These are phyloP conservation scores for Erebia palarica DNA, from an alignment of 2,888 invertebrate species.

Conservation along the genomic window DNA sequence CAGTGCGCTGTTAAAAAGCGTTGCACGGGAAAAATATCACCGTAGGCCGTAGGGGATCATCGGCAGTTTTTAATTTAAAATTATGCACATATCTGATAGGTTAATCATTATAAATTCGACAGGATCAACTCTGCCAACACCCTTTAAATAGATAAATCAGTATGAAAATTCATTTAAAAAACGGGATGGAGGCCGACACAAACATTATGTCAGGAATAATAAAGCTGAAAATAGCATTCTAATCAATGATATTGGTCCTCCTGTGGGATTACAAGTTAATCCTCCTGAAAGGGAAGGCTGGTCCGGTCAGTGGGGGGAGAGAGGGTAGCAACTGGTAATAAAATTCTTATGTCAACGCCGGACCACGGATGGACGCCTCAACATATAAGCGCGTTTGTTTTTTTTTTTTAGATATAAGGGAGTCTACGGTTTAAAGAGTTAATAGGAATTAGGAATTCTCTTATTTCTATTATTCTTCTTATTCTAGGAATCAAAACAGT, in stretches of 20 bases:
- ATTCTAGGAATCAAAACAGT: too few relatives aligned
- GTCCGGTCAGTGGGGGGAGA: constrained; percentile 47
- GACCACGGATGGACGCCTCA: constrained; percentile 51
- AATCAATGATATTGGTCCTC: constrained; percentile 78
- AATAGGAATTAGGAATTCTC: too few relatives aligned
- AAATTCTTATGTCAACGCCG: constrained; percentile 74
- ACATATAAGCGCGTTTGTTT: constrained; percentile 61
- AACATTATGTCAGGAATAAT: constrained; percentile 63
- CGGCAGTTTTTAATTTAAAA: constrained; percentile 6
- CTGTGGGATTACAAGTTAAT: constrained; percentile 79
- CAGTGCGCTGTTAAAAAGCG: too few relatives aligned
- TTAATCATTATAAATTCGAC: constrained; percentile 33
- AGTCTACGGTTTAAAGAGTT: not conserved
- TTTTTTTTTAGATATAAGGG: constrained; percentile 47
- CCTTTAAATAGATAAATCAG: constrained; percentile 34
- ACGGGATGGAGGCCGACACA: constrained; percentile 50
- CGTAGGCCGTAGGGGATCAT: not conserved
- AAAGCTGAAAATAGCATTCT: constrained; percentile 75
- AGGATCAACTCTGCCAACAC: constrained; percentile 28
- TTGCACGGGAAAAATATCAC: not conserved
- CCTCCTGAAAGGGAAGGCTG: constrained; percentile 70
- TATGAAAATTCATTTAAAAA: constrained; percentile 64
- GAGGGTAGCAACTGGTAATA: constrained; percentile 59
- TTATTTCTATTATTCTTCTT: too few relatives aligned
- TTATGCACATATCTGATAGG: constrained; percentile 14